Conservation (phyloP, 2,888 invertebrate genomes). For the Chironomus tentans region DNA sequence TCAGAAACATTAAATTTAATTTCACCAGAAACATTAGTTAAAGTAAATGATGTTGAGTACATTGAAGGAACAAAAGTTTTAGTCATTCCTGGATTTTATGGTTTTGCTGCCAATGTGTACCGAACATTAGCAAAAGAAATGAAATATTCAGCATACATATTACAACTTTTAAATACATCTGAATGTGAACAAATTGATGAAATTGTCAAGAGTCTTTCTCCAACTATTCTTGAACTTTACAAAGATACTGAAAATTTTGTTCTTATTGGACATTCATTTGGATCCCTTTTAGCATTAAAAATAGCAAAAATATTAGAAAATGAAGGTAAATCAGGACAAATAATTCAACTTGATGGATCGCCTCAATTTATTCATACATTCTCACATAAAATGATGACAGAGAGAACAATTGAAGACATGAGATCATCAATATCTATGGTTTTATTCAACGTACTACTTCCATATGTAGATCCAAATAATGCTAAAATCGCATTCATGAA, state of each 20-base stretch:
- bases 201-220: constrained; percentile 52
- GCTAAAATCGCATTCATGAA: not conserved
- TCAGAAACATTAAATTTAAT: not conserved
- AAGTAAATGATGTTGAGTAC: not conserved
- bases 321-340: not conserved
- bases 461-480: not conserved
- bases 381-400: not conserved
- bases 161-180: not conserved
- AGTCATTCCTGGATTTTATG: not conserved
- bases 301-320: constrained; percentile 37
- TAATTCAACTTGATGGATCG: not conserved
- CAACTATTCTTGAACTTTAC: constrained; percentile 41
- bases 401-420: not conserved
- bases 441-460: not conserved
- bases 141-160: not conserved
- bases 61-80: not conserved
- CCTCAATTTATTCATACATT: not conserved
- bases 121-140: not conserved
- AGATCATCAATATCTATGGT: not conserved
- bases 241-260: not conserved
- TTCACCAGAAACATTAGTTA: not conserved
- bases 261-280: constrained; percentile 8
- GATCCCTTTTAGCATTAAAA: constrained; percentile 33
- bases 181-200: not conserved
- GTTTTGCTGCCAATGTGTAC: not conserved